phyloP scores from a whole-genome alignment of 2,113 vertebrate genomes.

The Lamprotornis superbus region DNA sequence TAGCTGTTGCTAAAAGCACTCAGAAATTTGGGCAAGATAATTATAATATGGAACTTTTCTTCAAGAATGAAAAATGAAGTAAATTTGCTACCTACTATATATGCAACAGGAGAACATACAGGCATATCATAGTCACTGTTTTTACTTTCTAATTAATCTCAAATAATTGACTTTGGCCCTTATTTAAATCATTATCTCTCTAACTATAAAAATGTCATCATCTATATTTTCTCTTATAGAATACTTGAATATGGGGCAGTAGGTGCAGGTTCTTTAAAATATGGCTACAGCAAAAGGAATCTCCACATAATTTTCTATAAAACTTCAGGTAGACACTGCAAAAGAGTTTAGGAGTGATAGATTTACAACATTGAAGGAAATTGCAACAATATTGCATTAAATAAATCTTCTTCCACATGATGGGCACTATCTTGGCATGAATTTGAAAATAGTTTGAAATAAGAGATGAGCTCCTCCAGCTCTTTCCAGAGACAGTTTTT shows the following conservation, averaged over 20 bases:
- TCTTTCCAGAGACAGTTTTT: background rate
- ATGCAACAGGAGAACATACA: background rate
- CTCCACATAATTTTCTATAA: background rate
- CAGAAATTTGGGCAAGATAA: background rate
- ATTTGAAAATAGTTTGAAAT: background rate
- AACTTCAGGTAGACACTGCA: background rate
- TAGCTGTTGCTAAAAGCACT: background rate
- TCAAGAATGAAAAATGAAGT: background rate
- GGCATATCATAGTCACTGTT: background rate
- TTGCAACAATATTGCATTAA: background rate
- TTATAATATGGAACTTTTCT: background rate
- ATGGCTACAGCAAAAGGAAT: background rate
- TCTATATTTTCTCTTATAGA: background rate
- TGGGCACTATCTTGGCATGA: background rate
- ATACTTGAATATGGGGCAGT: background rate
- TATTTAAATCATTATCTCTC: background rate
- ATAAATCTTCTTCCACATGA: background rate
- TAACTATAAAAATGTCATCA: fast-evolving
- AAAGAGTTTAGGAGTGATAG: background rate
- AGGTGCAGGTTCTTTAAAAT: background rate
- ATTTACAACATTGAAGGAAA: background rate
- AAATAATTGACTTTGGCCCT: background rate
- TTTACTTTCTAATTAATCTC: background rate
- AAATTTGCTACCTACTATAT: background rate
- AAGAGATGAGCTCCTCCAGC: background rate